Evolutionary conservation across 2,113 vertebrate genomes (phyloP).

Genomic region (Hucho hucho): DNA sequence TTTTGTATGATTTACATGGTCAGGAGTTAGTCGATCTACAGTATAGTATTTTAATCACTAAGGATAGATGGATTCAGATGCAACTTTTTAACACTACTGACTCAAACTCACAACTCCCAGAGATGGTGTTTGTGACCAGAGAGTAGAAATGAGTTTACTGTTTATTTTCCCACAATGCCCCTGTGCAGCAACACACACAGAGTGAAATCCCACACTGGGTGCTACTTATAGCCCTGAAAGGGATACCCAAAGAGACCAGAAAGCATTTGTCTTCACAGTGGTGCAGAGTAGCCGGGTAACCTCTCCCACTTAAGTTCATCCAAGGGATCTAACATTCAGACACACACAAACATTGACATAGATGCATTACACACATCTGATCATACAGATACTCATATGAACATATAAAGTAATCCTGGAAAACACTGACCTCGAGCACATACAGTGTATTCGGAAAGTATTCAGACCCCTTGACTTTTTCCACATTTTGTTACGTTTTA

Average conservation of each 20-base stretch:
- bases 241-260: conserved; percentile 53
- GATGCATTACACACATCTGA: not conserved
- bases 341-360: conserved; percentile 13
- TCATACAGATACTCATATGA: not conserved
- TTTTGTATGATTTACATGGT: not conserved
- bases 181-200: conserved; percentile 34
- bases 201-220: conserved; percentile 71
- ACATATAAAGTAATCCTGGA: not conserved
- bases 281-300: conserved; percentile 68
- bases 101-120: too few relatives aligned
- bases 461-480: too few relatives aligned
- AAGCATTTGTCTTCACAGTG: conserved; percentile 47
- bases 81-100: not conserved
- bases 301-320: conserved; percentile 50
- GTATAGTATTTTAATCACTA: too few relatives aligned
- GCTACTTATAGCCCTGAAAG: conserved; percentile 77
- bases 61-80: too few relatives aligned
- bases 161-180: conserved; percentile 59
- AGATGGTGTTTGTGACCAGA: not conserved
- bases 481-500: too few relatives aligned
- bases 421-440: not conserved
- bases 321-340: conserved; percentile 18
- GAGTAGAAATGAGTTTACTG: conserved; percentile 41
- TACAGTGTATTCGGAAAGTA: too few relatives aligned
- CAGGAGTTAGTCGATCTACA: not conserved